Percentiles rank a stretch among this genome's conserved stretches.
phyloP scores from a whole-genome alignment of 2,797 vertebrate genomes.

The Etheostoma perlongum region DNA sequence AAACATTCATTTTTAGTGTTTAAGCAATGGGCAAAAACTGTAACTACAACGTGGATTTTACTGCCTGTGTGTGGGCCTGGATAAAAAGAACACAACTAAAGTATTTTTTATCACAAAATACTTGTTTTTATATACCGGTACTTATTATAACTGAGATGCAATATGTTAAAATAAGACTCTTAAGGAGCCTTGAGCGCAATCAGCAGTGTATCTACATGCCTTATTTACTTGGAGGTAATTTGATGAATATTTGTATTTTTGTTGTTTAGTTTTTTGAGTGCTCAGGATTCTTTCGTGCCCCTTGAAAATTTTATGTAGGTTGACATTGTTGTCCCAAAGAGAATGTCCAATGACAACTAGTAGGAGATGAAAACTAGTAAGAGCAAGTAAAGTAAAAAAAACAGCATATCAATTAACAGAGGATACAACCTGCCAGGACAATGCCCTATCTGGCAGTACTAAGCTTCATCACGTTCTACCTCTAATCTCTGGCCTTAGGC shows the following conservation, averaged over 20 bases:
- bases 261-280: neutral
- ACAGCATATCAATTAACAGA: constrained; percentile 59
- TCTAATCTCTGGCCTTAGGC: constrained; percentile 73
- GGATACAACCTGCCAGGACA: constrained; percentile 38
- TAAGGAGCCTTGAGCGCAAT: constrained; percentile 14
- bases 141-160: neutral
- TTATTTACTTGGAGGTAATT: constrained; percentile 9
- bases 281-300: neutral
- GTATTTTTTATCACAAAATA: constrained; percentile 1
- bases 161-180: constrained; percentile 14
- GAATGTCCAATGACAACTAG: neutral
- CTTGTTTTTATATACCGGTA: neutral
- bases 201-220: constrained; percentile 7
- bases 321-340: constrained; percentile 12
- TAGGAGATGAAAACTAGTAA: neutral
- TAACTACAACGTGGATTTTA: neutral
- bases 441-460: constrained; percentile 34
- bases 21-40: no score
- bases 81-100: constrained; percentile 12
- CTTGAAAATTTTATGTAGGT: constrained; percentile 25
- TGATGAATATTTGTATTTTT: neutral
- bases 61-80: neutral
- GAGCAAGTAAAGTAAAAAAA: constrained; percentile 28
- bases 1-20: no score
- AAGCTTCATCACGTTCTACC: constrained; percentile 54